phyloP scores from a whole-genome alignment of 1,140 invertebrate genomes.

The Drosophila pruinosa region DNA sequence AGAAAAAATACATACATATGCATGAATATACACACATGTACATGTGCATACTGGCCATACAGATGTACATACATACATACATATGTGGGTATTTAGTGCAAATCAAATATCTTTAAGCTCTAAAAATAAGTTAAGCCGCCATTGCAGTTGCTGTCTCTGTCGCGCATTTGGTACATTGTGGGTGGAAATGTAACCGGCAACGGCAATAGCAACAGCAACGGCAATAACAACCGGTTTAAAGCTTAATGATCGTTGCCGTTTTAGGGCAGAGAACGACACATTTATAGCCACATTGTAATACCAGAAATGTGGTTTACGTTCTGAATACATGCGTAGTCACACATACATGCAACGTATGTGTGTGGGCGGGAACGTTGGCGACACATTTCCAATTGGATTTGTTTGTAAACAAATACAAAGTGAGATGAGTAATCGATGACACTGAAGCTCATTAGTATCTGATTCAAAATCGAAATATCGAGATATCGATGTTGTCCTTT shows the following conservation, averaged over 20 bases:
- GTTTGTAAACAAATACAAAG: constrained; percentile 73
- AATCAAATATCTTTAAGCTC: constrained; percentile 1
- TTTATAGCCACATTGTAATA: constrained; percentile 37
- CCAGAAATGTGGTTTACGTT: constrained; percentile 24
- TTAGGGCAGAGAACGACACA: constrained; percentile 51
- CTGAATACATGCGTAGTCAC: constrained; percentile 24
- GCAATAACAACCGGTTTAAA: constrained; percentile 43
- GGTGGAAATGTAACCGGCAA: constrained; percentile 45
- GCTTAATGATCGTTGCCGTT: constrained; percentile 57
- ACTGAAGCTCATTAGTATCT: constrained; percentile 15
- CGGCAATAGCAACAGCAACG: constrained; percentile 29
- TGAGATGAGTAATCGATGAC: constrained; percentile 59
- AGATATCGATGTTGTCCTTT: constrained; percentile 34
- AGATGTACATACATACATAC: neutral
- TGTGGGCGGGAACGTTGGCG: constrained; percentile 48
- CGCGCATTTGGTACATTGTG: constrained; percentile 15
- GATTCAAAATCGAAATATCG: constrained; percentile 19
- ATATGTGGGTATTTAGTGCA: constrained; percentile 8
- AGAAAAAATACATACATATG: too few species aligned
- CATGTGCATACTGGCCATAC: neutral
- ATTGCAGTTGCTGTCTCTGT: neutral
- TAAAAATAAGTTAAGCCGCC: constrained; percentile 25
- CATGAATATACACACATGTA: neutral
- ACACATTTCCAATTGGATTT: constrained; percentile 50
- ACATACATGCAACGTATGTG: neutral